A percentile compares a stretch with the other conserved stretches of the same genome.
These are phyloP conservation scores for Triplophysa dalaica DNA, from an alignment of 2,113 vertebrate species.

Conservation along the genomic window DNA sequence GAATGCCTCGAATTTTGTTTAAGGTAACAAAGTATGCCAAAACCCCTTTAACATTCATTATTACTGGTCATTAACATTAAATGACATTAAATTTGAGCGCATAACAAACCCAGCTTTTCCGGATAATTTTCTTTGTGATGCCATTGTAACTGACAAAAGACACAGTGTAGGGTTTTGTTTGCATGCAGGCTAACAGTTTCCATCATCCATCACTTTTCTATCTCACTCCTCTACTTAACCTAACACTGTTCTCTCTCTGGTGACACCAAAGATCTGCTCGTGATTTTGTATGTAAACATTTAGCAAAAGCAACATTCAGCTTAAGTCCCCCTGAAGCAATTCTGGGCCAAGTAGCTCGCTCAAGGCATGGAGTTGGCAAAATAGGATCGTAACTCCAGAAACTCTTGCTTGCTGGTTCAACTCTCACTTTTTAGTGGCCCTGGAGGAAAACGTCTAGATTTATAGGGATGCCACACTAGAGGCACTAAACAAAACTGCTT, in stretches of 20 bases:
- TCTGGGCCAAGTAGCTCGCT: not conserved
- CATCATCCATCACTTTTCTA: slow-evolving; percentile 52
- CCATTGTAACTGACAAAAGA: slow-evolving; percentile 35
- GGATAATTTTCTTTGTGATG: slow-evolving; percentile 35
- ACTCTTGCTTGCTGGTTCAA: not conserved
- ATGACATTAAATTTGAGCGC: not conserved
- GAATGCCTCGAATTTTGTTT: slow-evolving; percentile 16
- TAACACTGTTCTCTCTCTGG: slow-evolving; percentile 22
- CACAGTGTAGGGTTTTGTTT: slow-evolving; percentile 13
- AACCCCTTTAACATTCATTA: slow-evolving; percentile 5
- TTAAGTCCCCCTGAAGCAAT: not conserved
- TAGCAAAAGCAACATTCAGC: not conserved
- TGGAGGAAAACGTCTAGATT: not conserved
- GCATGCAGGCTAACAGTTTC: slow-evolving; percentile 7
- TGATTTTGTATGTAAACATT: not conserved
- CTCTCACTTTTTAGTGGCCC: not conserved
- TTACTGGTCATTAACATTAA: not conserved
- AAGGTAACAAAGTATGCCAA: not conserved
- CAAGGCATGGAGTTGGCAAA: not conserved
- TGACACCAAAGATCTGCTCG: slow-evolving; percentile 19
- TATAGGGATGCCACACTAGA: not conserved
- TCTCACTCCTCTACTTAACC: slow-evolving; percentile 29
- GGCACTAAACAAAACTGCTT: not conserved
- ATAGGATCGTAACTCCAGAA: not conserved
- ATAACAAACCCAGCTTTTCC: not conserved